A percentile compares a stretch with the other conserved stretches of the same genome.
Conservation (phyloP, 2,888 invertebrate genomes). For the Coelogynopora nodosa region DNA sequence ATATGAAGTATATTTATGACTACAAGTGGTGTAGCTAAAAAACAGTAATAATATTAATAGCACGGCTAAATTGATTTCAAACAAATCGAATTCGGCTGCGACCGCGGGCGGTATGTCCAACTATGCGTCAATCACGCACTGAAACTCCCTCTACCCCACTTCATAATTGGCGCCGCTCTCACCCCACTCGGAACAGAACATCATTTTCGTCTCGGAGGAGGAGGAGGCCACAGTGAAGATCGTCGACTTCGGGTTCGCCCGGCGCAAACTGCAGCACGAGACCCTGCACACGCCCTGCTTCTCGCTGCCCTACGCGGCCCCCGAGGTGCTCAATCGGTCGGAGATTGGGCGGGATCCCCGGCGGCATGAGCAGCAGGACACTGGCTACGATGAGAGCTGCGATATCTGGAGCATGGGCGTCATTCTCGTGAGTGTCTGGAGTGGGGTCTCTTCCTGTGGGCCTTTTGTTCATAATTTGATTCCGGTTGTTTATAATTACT, state of each 20-base stretch:
- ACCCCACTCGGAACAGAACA: conserved; percentile 64
- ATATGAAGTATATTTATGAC: too few relatives aligned
- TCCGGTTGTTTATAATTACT: too few relatives aligned
- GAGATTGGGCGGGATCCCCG: background rate
- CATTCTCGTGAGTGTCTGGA: conserved; percentile 73
- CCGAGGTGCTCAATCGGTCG: conserved; percentile 73
- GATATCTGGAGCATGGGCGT: conserved; percentile 94
- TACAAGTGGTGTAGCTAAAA: too few relatives aligned
- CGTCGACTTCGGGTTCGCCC: conserved; percentile 92
- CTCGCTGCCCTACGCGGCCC: conserved; percentile 88
- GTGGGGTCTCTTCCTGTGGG: too few relatives aligned
- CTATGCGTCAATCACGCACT: too few relatives aligned
- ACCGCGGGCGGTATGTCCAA: too few relatives aligned
- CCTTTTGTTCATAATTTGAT: too few relatives aligned
- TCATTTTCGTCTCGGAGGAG: conserved; percentile 68
- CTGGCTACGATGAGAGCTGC: conserved; percentile 79
- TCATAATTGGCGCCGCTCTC: background rate
- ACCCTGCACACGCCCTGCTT: conserved; percentile 76
- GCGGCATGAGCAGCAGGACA: conserved; percentile 62
- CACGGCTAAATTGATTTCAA: too few relatives aligned
- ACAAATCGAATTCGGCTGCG: too few relatives aligned
- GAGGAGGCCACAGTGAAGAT: conserved; percentile 73
- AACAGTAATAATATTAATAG: too few relatives aligned
- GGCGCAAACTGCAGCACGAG: conserved; percentile 66
- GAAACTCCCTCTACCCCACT: too few relatives aligned